Evolutionary conservation across 1,140 invertebrate species (phyloP).

Genomic region (Ganaspis sp.): DNA sequence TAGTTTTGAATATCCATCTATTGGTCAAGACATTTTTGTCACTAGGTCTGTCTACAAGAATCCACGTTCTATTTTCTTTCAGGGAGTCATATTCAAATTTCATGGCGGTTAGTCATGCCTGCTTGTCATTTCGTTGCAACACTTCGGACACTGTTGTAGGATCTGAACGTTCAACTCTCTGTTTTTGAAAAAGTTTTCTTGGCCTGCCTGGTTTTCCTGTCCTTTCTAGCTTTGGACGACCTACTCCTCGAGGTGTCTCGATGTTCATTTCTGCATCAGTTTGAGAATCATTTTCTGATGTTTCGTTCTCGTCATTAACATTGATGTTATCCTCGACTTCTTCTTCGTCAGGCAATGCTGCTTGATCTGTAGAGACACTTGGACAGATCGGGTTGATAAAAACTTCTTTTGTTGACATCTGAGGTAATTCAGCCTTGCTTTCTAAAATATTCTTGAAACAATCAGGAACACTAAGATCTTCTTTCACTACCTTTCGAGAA

Average conservation of each 20-base stretch:
- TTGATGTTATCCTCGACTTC: background rate
- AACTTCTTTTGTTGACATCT: background rate
- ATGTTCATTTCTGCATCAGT: background rate
- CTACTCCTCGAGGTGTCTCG: background rate
- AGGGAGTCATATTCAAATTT: conserved; percentile 29
- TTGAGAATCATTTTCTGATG: conserved; percentile 12
- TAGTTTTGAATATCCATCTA: conserved; percentile 39
- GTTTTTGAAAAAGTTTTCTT: background rate
- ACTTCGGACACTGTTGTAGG: conserved; percentile 14
- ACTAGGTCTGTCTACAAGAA: conserved; percentile 33
- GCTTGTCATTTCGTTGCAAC: background rate
- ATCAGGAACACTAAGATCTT: background rate
- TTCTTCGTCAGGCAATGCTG: background rate
- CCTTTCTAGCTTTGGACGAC: background rate
- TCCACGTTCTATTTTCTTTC: conserved; percentile 39
- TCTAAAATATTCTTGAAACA: background rate
- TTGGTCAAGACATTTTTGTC: conserved; percentile 36
- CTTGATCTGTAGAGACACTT: background rate
- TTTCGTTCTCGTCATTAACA: background rate
- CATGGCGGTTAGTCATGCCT: conserved; percentile 37
- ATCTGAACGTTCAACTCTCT: background rate
- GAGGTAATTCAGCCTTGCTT: background rate
- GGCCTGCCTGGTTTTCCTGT: background rate
- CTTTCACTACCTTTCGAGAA: background rate
- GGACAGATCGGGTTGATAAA: too few relatives aligned